Evolutionary conservation across 2,113 vertebrate genomes (phyloP).

Genomic region (Oreocharis arfaki): DNA sequence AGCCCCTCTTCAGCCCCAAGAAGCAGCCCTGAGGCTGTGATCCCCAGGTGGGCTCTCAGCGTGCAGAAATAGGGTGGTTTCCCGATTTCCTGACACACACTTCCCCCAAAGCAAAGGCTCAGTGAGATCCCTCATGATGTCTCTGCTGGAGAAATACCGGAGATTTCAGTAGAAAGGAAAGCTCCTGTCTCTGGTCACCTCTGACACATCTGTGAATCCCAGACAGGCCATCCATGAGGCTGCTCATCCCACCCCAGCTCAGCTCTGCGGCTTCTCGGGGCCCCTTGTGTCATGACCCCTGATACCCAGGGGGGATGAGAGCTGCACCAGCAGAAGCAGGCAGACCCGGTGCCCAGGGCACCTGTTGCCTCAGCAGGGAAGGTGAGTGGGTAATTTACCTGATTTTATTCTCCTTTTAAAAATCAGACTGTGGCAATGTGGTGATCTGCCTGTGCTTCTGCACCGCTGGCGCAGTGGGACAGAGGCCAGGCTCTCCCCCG

Average conservation of each 20-base stretch:
- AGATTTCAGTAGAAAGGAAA: neutral
- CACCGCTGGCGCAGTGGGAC: neutral
- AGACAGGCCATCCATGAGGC: neutral
- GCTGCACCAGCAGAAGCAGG: neutral
- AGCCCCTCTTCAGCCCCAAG: neutral
- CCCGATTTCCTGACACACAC: neutral
- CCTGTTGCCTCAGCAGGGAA: neutral
- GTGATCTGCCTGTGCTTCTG: neutral
- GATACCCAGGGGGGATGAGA: neutral
- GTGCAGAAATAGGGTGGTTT: neutral
- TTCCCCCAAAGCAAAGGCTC: neutral
- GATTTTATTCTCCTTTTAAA: neutral
- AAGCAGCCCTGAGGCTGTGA: neutral
- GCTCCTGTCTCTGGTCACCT: neutral
- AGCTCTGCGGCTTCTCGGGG: fast-evolving
- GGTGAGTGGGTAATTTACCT: neutral
- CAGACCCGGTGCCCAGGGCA: neutral
- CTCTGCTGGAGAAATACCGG: neutral
- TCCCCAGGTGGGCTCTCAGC: neutral
- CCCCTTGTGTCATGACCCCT: fast-evolving
- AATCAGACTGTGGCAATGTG: neutral
- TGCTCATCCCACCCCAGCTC: neutral
- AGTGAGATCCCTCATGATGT: neutral
- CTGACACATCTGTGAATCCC: neutral
- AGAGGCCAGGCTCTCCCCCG: neutral